Conservation (phyloP, 2,797 vertebrate genomes). For the Dendrocincla fuliginosa region DNA sequence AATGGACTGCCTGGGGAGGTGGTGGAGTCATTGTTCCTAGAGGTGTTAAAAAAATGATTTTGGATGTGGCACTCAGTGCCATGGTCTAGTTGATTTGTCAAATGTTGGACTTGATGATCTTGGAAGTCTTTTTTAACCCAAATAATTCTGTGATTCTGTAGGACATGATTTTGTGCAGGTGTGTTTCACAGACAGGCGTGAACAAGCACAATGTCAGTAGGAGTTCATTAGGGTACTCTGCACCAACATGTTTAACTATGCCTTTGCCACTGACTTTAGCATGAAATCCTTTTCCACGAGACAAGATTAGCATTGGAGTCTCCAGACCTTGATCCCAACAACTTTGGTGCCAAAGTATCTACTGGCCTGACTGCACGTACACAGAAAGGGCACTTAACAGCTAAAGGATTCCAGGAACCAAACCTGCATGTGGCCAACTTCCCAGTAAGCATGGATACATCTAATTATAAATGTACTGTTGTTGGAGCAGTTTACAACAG, state of each 20-base stretch:
- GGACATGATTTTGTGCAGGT: background rate
- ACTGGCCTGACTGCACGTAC: background rate
- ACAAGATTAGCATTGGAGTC: background rate
- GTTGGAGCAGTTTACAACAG: background rate
- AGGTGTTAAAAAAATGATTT: background rate
- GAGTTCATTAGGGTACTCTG: no score
- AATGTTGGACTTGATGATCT: background rate
- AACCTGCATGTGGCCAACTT: background rate
- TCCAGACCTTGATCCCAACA: background rate
- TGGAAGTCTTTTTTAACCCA: background rate
- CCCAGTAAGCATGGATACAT: fast-evolving
- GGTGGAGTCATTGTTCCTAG: no score
- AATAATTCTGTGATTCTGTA: background rate
- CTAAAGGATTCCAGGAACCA: background rate
- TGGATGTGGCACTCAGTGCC: background rate
- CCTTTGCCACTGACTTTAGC: background rate
- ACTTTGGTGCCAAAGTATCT: background rate
- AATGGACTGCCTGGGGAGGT: fast-evolving
- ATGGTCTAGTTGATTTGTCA: background rate
- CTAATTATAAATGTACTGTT: background rate
- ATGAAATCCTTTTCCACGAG: background rate
- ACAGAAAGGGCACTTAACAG: background rate
- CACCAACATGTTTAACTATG: background rate
- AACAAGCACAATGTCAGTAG: background rate
- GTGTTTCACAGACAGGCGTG: background rate